phyloP scores from a whole-genome alignment of 2,113 vertebrate species.

The Phasianus colchicus region DNA sequence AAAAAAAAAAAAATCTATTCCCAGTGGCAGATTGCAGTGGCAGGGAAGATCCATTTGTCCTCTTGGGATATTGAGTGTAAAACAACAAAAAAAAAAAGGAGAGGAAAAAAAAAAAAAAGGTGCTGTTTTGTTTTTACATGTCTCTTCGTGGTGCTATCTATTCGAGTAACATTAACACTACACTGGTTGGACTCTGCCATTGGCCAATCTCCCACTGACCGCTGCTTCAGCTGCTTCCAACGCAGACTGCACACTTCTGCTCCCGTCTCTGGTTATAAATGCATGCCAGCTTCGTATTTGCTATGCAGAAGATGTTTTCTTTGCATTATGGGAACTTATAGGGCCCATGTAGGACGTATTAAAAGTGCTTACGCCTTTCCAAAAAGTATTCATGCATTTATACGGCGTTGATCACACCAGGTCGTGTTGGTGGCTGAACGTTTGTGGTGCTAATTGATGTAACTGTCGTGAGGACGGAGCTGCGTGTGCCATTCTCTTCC shows the following conservation, averaged over 20 bases:
- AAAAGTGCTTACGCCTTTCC: background rate
- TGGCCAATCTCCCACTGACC: conserved; percentile 43
- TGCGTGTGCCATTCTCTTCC: background rate
- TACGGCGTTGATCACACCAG: conserved; percentile 15
- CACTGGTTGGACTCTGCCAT: conserved; percentile 69
- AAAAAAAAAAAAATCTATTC: conserved; percentile 1
- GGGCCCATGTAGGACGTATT: background rate
- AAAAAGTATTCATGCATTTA: background rate
- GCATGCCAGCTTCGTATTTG: conserved; percentile 55
- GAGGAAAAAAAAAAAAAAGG: conserved; percentile 62
- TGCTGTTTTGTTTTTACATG: conserved; percentile 81
- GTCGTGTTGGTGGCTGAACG: conserved; percentile 51
- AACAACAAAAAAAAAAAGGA: background rate
- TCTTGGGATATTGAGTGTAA: conserved; percentile 34
- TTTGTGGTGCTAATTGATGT: conserved; percentile 83
- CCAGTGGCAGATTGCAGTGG: conserved; percentile 72
- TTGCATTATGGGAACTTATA: conserved; percentile 27
- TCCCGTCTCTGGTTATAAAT: conserved; percentile 25
- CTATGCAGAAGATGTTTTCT: conserved; percentile 36
- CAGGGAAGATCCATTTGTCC: conserved; percentile 71
- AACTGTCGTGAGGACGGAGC: conserved; percentile 1
- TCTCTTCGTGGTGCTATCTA: conserved; percentile 92
- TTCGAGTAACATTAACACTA: conserved; percentile 70
- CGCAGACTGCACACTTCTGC: background rate
- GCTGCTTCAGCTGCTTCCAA: background rate